phyloP scores from a whole-genome alignment of 2,797 vertebrate species.

The Hippoglossus hippoglossus region DNA sequence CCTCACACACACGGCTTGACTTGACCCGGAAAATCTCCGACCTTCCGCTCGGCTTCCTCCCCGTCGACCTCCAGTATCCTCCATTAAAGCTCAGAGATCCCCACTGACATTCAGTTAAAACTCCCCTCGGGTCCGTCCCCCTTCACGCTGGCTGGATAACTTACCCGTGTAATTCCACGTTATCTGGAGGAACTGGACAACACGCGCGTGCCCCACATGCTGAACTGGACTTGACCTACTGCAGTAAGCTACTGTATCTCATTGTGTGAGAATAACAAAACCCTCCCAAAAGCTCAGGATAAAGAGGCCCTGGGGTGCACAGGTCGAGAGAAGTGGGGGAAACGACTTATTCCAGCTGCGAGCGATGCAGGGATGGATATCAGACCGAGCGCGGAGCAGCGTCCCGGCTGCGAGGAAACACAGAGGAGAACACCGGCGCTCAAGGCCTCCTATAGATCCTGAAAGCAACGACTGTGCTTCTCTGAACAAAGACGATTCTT shows the following conservation, averaged over 20 bases:
- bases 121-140: conserved; percentile 43
- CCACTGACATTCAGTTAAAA: conserved; percentile 57
- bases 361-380: conserved; percentile 27
- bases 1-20: conserved; percentile 38
- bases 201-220: not conserved
- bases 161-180: conserved; percentile 59
- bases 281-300: not conserved
- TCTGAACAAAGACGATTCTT: conserved; percentile 67
- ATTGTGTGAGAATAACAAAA: not conserved
- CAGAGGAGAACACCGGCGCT: conserved; percentile 3
- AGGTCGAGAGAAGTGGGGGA: not conserved
- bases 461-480: conserved; percentile 45
- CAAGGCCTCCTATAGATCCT: too few relatives aligned
- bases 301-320: conserved; percentile 5
- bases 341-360: conserved; percentile 24
- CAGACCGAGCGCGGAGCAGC: conserved; percentile 28
- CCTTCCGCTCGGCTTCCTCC: conserved; percentile 51
- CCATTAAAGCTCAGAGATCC: conserved; percentile 52
- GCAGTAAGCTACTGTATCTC: conserved; percentile 40
- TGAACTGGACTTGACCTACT: conserved; percentile 42
- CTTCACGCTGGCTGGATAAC: conserved; percentile 50
- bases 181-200: conserved; percentile 45
- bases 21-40: conserved; percentile 58
- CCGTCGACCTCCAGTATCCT: conserved; percentile 40
- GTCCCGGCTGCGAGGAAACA: conserved; percentile 20